Evolutionary conservation across 2,888 invertebrate genomes (phyloP), one percentile per base, ranked within the genome.

Genomic region (Ctenicera cuprea): DNA sequence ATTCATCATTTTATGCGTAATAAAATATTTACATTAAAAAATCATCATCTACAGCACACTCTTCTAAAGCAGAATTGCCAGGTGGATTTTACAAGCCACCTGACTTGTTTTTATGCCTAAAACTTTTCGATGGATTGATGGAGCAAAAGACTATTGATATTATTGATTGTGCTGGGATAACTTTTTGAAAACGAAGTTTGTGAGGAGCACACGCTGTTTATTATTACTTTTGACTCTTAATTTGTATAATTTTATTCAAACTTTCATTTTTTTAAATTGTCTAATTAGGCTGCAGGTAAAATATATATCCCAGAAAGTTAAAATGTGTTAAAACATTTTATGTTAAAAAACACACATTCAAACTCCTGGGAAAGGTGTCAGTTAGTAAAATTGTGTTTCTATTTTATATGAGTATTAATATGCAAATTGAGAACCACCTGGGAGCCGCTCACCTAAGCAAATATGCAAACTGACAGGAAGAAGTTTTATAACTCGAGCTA

Each of bases 401-500:
- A 59, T 64, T 64, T 57, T 57, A 71, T 64, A 57, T 71, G 26
- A 30, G 43, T 50, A 72, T 54, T 72, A 66, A 72, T 66, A 72
- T 72, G 66, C 72, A 72, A 72, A 72, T 72, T 61, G 59, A 45
- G 37, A 72, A 72, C 66, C 72, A 72, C 72, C 72, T 72, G 72
- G 61, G 66, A 72, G 72, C 54, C 50, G 59, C 61, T 66, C 50
- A 20, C 67, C 66, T 59, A 68, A 45, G 59, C 61, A 61, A 68
- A 59, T 68, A 68, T 59, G 68, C 68, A 43, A 68, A 68, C 45
- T 57, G 68, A 59, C 68, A 68, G 57, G 59, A 30, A 59, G 30
- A 43, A n/a, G 66, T 59, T 66, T 43, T 57, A 57, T 41, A 43
- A 54, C 66, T 37, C 18, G 16, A 16, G 57, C 41, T 43, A 43